phyloP scores from a whole-genome alignment of 2,113 vertebrate species.

The Hyperopisus bebe region DNA sequence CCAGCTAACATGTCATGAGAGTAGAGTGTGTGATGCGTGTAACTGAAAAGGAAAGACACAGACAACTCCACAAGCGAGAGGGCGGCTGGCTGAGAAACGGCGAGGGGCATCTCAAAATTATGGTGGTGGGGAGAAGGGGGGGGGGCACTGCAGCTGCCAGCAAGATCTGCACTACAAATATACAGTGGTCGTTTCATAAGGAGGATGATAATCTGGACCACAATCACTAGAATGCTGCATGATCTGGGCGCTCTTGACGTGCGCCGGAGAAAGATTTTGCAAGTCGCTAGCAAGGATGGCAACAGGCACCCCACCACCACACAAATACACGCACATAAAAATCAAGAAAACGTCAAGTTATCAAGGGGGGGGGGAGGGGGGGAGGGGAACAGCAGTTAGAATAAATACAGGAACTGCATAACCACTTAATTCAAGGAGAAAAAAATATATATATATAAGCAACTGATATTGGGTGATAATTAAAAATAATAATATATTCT shows the following conservation, averaged over 20 bases:
- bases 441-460: conserved; percentile 44
- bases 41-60: neutral
- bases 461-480: conserved; percentile 49
- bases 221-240: neutral
- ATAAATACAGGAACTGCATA: conserved; percentile 60
- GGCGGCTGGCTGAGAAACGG: neutral
- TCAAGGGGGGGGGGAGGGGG: conserved; percentile 30
- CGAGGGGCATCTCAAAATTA: too few species aligned
- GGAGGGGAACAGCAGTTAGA: conserved; percentile 55
- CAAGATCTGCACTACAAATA: neutral
- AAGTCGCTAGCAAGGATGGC: neutral
- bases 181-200: neutral
- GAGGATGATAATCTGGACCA: neutral
- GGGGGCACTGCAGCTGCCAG: neutral
- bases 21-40: neutral
- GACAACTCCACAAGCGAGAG: neutral
- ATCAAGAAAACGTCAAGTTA: conserved; percentile 48
- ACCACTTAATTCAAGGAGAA: conserved; percentile 33
- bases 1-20: neutral
- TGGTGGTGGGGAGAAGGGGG: neutral
- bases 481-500: conserved; percentile 48
- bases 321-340: conserved; percentile 21
- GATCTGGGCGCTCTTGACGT: neutral
- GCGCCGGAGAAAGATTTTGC: neutral
- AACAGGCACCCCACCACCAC: conserved; percentile 3